Base-by-base conservation (phyloP, 2,113 vertebrate genomes). In the Syngnathoides biaculeatus region DNA sequence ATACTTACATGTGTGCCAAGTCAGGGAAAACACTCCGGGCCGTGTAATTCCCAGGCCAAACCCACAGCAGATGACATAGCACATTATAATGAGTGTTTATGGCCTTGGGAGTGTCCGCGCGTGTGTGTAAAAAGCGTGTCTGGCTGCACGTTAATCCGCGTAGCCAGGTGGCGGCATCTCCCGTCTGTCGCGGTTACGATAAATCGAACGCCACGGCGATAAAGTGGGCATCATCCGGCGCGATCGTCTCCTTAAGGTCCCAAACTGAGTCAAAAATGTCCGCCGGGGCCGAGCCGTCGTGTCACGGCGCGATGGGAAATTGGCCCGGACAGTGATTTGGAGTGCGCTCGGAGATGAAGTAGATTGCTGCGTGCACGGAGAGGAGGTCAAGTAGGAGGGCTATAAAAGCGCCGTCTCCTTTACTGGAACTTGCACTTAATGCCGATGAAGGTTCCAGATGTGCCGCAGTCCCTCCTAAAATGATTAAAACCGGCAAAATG, bases 31-130 rank as follows among this genome's bases (percentile, higher is more conserved):
- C 79, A 85, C 85, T 77, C 8, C 67, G 66, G 82, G 84, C 68
- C 57, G 79, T 84, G 77, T 82, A 75, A 85, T 87, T 89, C 82
- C 75, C 73, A 67, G 82, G 65, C 77, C 75, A 86, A 85, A 89
- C 81, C 85, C 84, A 80, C 70, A 66, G 72, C 62, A 57, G 79
- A 87, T 89, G 88, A 88, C 86, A 81, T 72, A 74, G 75, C 72
- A 65, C 40, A 66, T 84, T 72, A 80, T 89, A 89, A 89, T 90
- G 83, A 86, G 74, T 86, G 79, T 86, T 88, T 91, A 80, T 79
- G 78, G 79, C 80, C 77, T 26, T n/a, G 56, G 69, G 81, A 77
- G 65, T 56, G 72, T 66, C 14, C n/a, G 75, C 64, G 65, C 8
- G 22, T 71, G 67, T 35, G 71, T 72, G 79, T 35, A 35, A 3